A percentile compares a stretch with the other conserved stretches of the same genome.
phyloP scores from a whole-genome alignment of 2,113 vertebrate genomes.

The Hemicordylus capensis region DNA sequence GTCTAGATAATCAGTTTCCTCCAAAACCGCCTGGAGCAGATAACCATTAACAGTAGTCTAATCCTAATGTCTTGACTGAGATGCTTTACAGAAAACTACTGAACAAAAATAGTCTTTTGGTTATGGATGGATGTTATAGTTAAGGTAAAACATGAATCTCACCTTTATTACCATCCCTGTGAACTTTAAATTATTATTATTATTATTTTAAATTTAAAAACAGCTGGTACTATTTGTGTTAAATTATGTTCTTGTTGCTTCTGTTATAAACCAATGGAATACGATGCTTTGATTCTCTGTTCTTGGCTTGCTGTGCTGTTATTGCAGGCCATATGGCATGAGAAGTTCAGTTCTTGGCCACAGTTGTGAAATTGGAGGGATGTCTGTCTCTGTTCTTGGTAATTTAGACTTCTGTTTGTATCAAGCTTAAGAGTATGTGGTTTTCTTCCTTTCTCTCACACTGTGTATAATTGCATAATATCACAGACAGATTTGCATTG shows the following conservation, averaged over 20 bases:
- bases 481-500: not conserved
- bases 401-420: not conserved
- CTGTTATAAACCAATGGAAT: not conserved
- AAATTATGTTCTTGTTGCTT: not conserved
- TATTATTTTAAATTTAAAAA: slow-evolving; percentile 20
- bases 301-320: slow-evolving; percentile 6
- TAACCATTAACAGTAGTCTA: not conserved
- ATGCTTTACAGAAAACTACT: not conserved
- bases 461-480: not conserved
- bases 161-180: not conserved
- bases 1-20: too few species aligned
- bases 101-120: fast-evolving
- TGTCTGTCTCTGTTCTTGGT: not conserved
- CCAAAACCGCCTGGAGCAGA: too few species aligned
- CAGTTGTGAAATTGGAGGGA: not conserved
- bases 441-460: too few species aligned
- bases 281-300: slow-evolving; percentile 31
- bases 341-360: not conserved
- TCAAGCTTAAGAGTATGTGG: too few species aligned
- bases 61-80: not conserved
- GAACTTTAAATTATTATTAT: not conserved
- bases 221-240: slow-evolving; percentile 48
- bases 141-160: not conserved
- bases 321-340: not conserved
- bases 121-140: not conserved